Conservation (phyloP, 53 echinoderm and acorn worm species). For the Paracentrotus lividus region DNA sequence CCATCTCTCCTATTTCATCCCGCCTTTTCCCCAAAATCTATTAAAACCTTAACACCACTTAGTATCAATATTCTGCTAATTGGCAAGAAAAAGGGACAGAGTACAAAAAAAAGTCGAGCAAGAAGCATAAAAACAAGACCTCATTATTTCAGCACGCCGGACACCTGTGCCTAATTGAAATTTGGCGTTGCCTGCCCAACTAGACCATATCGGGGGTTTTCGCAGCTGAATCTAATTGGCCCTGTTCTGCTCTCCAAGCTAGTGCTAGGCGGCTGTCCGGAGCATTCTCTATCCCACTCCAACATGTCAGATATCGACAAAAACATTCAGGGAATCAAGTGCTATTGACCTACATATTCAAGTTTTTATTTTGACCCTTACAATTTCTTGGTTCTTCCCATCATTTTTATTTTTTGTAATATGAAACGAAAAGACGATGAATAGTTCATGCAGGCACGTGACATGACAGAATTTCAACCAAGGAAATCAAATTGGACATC, state of each 20-base stretch:
- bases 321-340: conserved; percentile 60
- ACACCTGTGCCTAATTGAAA: conserved; percentile 69
- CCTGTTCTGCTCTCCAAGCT: background rate
- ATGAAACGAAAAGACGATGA: background rate
- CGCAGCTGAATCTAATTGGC: conserved; percentile 64
- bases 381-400: background rate
- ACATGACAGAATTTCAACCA: background rate
- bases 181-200: conserved; percentile 50
- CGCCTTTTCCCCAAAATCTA: background rate
- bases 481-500: background rate
- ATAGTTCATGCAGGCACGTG: background rate
- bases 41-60: conserved; percentile 48
- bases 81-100: conserved; percentile 29
- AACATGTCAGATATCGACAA: conserved; percentile 7
- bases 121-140: conserved; percentile 14
- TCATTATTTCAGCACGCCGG: conserved; percentile 58
- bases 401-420: background rate
- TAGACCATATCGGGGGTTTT: conserved; percentile 54
- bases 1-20: background rate
- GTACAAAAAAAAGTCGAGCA: conserved; percentile 26
- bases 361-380: conserved; percentile 7
- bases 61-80: conserved; percentile 51
- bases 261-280: conserved; percentile 3
- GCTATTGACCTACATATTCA: conserved; percentile 67
- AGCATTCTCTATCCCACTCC: conserved; percentile 16